Evolutionary conservation across 2,888 invertebrate genomes (phyloP).

Genomic region (Pammene fasciana): DNA sequence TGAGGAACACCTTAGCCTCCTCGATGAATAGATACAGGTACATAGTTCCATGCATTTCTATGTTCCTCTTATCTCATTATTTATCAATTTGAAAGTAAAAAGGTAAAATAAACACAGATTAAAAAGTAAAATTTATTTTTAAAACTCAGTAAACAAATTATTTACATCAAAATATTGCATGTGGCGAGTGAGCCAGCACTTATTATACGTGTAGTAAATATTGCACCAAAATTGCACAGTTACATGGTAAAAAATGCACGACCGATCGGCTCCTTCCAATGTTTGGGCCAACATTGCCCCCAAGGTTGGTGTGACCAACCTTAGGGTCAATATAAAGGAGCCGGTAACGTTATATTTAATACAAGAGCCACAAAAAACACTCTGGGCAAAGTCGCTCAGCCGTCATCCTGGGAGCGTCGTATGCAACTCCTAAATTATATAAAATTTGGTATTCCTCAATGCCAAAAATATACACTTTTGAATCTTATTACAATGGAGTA

Average conservation of each 20-base stretch:
- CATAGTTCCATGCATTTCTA: too few species aligned
- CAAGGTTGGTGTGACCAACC: constrained; percentile 31
- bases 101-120: not conserved
- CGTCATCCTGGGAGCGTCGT: not conserved
- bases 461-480: too few species aligned
- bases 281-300: constrained; percentile 38
- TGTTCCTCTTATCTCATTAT: too few species aligned
- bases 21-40: too few species aligned
- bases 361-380: not conserved
- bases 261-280: constrained; percentile 20
- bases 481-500: too few species aligned
- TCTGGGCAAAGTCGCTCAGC: not conserved
- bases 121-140: constrained; percentile 34
- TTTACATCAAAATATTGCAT: constrained; percentile 48
- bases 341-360: constrained; percentile 6
- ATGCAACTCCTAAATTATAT: not conserved
- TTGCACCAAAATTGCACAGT: constrained; percentile 66
- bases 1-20: too few species aligned
- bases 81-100: too few species aligned
- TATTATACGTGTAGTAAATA: constrained; percentile 49
- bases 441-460: too few species aligned
- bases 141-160: constrained; percentile 41
- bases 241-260: constrained; percentile 48
- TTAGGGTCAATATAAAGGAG: constrained; percentile 39
- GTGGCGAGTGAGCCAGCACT: constrained; percentile 38